Evolutionary conservation across 2,113 vertebrate species (phyloP), one percentile per base, ranked within the genome.

Genomic region (Leptobrachium leishanense): DNA sequence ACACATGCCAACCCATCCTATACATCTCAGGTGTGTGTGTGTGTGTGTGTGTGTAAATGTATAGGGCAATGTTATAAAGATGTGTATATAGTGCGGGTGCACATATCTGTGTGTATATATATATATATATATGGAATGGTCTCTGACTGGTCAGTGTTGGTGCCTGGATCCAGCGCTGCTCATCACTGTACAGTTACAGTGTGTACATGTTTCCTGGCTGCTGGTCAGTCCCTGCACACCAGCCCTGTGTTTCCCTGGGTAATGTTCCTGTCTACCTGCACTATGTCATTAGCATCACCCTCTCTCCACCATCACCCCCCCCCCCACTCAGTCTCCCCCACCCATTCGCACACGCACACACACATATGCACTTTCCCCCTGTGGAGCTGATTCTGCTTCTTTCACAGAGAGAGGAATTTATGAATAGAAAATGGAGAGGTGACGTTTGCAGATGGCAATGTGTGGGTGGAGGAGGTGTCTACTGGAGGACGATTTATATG

Each of bases 301-400:
- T 41, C 12, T 31, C 12, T 63, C 20, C 46, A 5, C 46, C 46
- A 50, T 50, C 8, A 53, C 12, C 43, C 12, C 74, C 63, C 74
- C 20, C 46, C 8, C 46, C 46, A 50, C 46, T 5, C 46, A 50
- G 20, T 31, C 46, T 5, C 46, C 4, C 46, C 4, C 46, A 50
- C 46, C 4, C 46, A 50, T 8, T 5, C 46, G 8, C 63, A 65
- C 15, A 65, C 63, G 8, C 73, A 44, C 46, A 10, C 43, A 75
- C 10, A 40, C 63, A 67, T 44, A 43, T 54, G 41, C 63, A 55
- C 46, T 66, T 10, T 75, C 13, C 74, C 46, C 46, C 11, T 55
- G 63, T 67, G 74, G 63, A 75, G 44, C 63, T 75, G 74, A 75
- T 66, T 75, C 63, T 67, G 74, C 74, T 42, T 67, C 66, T 67